These are phyloP conservation scores for Dolichomitus sp. DNA, from an alignment of 2,888 invertebrate species.

Conservation along the genomic window DNA sequence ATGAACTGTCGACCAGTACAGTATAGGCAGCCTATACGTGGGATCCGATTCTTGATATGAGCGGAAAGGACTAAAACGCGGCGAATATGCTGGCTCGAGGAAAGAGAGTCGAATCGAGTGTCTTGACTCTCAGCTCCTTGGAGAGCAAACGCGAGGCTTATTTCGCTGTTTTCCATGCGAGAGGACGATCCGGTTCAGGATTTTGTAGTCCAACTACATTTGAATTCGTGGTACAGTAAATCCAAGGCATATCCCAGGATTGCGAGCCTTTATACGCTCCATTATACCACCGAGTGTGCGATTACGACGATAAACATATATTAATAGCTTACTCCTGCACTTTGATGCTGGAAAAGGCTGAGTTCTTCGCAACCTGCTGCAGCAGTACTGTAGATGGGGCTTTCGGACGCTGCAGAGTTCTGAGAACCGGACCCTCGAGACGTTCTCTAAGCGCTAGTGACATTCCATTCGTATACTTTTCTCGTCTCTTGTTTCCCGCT, in stretches of 20 bases:
- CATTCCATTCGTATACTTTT: conserved; percentile 83
- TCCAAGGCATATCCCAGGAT: conserved; percentile 1
- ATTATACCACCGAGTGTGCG: conserved; percentile 75
- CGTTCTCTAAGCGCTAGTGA: conserved; percentile 80
- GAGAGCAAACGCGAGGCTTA: neutral
- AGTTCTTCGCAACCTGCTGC: conserved; percentile 24
- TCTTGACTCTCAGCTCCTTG: neutral
- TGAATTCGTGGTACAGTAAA: conserved; percentile 55
- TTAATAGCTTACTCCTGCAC: conserved; percentile 74
- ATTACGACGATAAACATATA: conserved; percentile 80
- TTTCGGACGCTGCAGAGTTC: conserved; percentile 85
- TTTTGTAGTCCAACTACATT: conserved; percentile 59
- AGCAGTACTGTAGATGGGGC: conserved; percentile 12
- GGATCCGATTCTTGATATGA: conserved; percentile 21
- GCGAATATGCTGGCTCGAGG: neutral
- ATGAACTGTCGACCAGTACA: conserved; percentile 4
- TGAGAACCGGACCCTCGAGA: conserved; percentile 86
- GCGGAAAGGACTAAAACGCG: conserved; percentile 28
- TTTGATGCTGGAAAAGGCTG: conserved; percentile 61
- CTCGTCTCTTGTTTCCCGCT: conserved; percentile 81
- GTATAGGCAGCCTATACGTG: conserved; percentile 14
- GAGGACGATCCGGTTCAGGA: conserved; percentile 36
- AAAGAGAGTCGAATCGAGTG: neutral
- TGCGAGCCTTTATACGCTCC: conserved; percentile 59
- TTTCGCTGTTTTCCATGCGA: conserved; percentile 32